A percentile compares a stretch with the other conserved stretches of the same genome.
Conservation (phyloP, 2,113 vertebrate genomes). For the Uropsilus gracilis region DNA sequence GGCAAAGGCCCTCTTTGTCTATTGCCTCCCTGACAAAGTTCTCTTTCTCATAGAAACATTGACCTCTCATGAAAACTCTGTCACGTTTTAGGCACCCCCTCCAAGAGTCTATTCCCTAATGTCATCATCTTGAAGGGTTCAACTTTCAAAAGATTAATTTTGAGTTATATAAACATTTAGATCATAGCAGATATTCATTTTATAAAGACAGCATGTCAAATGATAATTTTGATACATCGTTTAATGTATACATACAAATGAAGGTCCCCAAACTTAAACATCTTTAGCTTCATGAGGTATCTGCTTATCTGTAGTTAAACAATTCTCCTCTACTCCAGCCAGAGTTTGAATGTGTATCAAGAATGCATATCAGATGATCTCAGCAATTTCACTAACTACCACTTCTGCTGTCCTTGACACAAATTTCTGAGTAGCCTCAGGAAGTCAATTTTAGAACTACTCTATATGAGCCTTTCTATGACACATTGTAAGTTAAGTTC, state of each 20-base stretch:
- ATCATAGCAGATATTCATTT: neutral
- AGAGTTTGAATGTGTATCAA: neutral
- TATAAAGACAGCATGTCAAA: no score
- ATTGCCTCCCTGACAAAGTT: neutral
- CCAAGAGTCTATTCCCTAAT: neutral
- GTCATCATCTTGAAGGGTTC: neutral
- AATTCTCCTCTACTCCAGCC: neutral
- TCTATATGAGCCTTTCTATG: slow-evolving; percentile 13
- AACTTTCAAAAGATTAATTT: neutral
- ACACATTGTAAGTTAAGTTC: neutral
- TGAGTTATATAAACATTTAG: neutral
- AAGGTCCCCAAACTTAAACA: neutral
- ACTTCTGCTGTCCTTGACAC: neutral
- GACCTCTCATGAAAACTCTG: neutral
- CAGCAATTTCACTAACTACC: neutral
- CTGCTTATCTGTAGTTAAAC: neutral
- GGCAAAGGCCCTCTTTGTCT: neutral
- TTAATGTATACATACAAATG: neutral
- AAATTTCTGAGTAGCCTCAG: neutral
- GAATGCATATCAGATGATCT: neutral
- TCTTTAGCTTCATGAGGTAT: neutral
- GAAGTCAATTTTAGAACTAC: neutral
- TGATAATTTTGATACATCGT: neutral
- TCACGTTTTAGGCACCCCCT: neutral
- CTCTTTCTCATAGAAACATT: neutral